These are phyloP conservation scores for Periparus ater DNA, from an alignment of 2,797 vertebrate species.

Conservation along the genomic window DNA sequence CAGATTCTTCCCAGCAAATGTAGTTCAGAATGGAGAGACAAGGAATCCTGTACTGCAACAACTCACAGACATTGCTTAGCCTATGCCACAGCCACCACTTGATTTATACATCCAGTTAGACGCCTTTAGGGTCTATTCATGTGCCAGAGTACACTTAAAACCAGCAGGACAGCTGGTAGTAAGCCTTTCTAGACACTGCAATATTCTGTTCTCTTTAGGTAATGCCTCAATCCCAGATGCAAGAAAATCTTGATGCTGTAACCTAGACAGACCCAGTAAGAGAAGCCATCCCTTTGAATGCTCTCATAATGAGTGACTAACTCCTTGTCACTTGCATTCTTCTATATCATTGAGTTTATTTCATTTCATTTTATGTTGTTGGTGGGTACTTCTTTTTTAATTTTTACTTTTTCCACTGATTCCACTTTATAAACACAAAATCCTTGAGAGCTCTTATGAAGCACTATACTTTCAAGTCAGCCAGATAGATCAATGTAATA, in stretches of 20 bases:
- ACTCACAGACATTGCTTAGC: not conserved
- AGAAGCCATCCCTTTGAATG: not conserved
- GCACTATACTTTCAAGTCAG: not conserved
- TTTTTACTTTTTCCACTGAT: not conserved
- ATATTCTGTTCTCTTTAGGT: not conserved
- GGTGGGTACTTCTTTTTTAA: too few species aligned
- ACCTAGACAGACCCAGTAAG: not conserved
- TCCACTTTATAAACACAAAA: not conserved
- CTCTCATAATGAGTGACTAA: not conserved
- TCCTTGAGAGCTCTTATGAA: not conserved
- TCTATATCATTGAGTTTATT: not conserved
- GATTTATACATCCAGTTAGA: not conserved
- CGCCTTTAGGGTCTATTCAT: not conserved
- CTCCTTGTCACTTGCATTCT: not conserved
- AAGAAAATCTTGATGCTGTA: fast-evolving
- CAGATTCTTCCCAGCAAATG: not conserved
- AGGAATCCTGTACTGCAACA: not conserved
- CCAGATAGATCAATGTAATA: not conserved
- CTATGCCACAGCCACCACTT: not conserved
- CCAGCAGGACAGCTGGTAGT: not conserved
- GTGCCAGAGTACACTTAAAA: not conserved
- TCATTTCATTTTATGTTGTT: not conserved
- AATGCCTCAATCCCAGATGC: not conserved
- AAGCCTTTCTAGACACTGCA: not conserved
- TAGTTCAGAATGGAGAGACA: not conserved